These are phyloP conservation scores for Sarcophaga bullata DNA, from an alignment of 1,140 invertebrate genomes.

Conservation along the genomic window DNA sequence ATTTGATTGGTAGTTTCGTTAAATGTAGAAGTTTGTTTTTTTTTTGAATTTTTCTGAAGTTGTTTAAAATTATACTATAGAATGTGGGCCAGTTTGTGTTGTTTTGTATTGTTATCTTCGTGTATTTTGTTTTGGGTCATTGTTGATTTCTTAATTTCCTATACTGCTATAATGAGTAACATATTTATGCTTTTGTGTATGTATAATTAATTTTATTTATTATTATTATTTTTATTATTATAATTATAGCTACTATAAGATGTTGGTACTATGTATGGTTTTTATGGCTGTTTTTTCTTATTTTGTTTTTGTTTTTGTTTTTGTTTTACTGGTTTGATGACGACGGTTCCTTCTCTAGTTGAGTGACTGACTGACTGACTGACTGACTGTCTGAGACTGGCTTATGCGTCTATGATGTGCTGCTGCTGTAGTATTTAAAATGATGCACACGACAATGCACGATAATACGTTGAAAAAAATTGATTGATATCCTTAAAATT, in stretches of 20 bases:
- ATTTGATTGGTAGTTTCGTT: constrained; percentile 26
- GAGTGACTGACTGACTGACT: constrained; percentile 12
- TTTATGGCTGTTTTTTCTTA: neutral
- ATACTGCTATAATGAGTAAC: neutral
- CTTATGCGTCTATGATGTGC: too few species aligned
- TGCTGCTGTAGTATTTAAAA: neutral
- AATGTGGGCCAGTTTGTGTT: neutral
- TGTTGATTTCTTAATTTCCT: neutral
- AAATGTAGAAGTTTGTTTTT: neutral
- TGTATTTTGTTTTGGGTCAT: too few species aligned
- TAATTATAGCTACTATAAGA: constrained; percentile 16
- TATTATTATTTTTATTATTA: constrained; percentile 33
- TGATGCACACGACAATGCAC: neutral
- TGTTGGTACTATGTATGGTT: constrained; percentile 33
- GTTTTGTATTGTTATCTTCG: too few species aligned
- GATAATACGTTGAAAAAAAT: neutral
- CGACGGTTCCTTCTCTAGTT: constrained; percentile 27
- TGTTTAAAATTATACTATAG: neutral
- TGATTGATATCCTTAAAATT: constrained; percentile 20
- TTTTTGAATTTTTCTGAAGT: too few species aligned
- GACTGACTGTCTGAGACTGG: neutral
- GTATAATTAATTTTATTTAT: constrained; percentile 18
- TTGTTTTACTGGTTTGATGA: constrained; percentile 23
- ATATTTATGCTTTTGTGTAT: neutral
- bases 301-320: constrained; percentile 30